Base-by-base conservation (phyloP, 1,140 invertebrate species). In the Mycetomoellerius zeteki region DNA sequence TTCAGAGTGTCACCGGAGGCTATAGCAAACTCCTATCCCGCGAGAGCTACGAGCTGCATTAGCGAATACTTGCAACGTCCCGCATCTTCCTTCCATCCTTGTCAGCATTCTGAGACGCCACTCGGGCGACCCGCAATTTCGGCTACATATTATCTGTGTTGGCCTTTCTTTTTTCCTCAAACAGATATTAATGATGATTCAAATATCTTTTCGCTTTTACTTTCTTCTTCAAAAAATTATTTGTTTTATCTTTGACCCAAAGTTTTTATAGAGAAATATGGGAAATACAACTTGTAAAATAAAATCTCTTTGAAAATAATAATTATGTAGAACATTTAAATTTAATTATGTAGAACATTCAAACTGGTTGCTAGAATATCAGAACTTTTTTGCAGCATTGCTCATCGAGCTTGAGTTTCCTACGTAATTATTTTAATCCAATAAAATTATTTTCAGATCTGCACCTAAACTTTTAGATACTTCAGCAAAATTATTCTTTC, bases 21-120 rank as follows among this genome's bases (percentile, higher is more conserved):
- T 88, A 73, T 85, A 91, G 89, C 87, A 92, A 92, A 92, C 89
- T 92, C 86, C 69, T 75, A 84, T 84, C 69, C 76, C 87, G 64
- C 73, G 85, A 92, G 87, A 92, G 89, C 88, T 93, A 93, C 92
- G 92, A 92, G 92, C 86, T 92, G 88, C 91, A 93, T 93, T 93
- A 93, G 87, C 54, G 89, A 92, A 94, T 93, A 91, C 91, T 91
- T 88, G 90, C 88, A 73, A 80, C 60, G 47, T 43, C 52, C 52
- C 76, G 72, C 73, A 73, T 50, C 69, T 58, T 65, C 62, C 30
- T 60, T 54, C 30, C 37, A 71, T 64, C 69, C 86, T 75, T 64
- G 30, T 64, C 69, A 56, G 77, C 91, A 93, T 93, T 93, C 92
- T 90, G 78, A 91, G 88, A 88, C 81, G 85, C 71, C 84, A 65